Percentiles rank a stretch among this genome's conserved stretches.
Conservation (phyloP, 2,888 invertebrate species). For the Archips crataeganus region DNA sequence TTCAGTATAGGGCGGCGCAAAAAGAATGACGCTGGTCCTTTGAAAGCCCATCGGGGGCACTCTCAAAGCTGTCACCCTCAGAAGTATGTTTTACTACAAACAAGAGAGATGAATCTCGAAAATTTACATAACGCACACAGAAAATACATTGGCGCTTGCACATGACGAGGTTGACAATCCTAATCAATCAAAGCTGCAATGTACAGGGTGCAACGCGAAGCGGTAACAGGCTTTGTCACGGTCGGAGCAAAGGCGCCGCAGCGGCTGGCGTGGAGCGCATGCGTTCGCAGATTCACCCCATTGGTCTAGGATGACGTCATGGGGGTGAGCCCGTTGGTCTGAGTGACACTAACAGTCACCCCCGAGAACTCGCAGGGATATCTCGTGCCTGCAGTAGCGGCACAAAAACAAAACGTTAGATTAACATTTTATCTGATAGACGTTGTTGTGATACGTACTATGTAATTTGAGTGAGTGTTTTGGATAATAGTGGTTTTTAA, state of each 20-base stretch:
- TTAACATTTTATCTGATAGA: slow-evolving; percentile 56
- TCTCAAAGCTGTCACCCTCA: slow-evolving; percentile 83
- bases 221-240: slow-evolving; percentile 53
- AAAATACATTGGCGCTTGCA: slow-evolving; percentile 60
- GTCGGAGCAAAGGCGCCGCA: slow-evolving; percentile 73
- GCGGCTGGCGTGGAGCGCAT: slow-evolving; percentile 77
- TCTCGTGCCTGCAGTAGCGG: slow-evolving; percentile 61
- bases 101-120: slow-evolving; percentile 61
- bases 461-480: slow-evolving; percentile 52
- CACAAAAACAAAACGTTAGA: slow-evolving; percentile 73
- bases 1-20: slow-evolving; percentile 71
- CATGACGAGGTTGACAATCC: slow-evolving; percentile 48
- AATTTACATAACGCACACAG: slow-evolving; percentile 50
- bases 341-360: slow-evolving; percentile 83
- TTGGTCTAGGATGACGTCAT: slow-evolving; percentile 85
- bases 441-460: slow-evolving; percentile 51
- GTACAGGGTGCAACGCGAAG: slow-evolving; percentile 57
- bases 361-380: slow-evolving; percentile 70
- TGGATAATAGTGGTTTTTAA: slow-evolving; percentile 32
- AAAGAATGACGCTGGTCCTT: slow-evolving; percentile 81
- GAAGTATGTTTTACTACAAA: slow-evolving; percentile 71
- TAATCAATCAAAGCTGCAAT: slow-evolving; percentile 66
- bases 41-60: slow-evolving; percentile 79
- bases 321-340: slow-evolving; percentile 81
- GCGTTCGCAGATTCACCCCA: slow-evolving; percentile 75